phyloP scores from a whole-genome alignment of 2,797 vertebrate species.

The Platyrinchus mystaceus region DNA sequence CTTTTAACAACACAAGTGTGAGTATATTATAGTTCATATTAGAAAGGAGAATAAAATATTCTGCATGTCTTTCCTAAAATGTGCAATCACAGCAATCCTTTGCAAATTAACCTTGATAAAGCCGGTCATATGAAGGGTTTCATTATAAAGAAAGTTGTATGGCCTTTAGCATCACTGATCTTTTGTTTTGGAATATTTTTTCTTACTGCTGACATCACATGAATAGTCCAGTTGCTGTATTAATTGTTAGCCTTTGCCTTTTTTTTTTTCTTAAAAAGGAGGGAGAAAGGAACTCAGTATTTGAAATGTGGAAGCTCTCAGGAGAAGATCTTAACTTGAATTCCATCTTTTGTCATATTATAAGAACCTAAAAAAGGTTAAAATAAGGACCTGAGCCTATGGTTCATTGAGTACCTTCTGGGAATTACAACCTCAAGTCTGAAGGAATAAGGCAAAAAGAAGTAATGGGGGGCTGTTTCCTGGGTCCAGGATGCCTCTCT shows the following conservation, averaged over 20 bases:
- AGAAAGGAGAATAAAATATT: slow-evolving; percentile 24
- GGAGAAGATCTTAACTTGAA: not conserved
- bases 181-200: not conserved
- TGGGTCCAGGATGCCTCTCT: not conserved
- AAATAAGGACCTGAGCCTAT: not conserved
- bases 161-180: not conserved
- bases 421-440: not conserved
- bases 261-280: not conserved
- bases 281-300: not conserved
- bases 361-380: not conserved
- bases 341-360: not conserved
- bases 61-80: not conserved
- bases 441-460: not conserved
- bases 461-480: not conserved
- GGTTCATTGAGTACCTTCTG: not conserved
- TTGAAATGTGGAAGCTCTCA: not conserved
- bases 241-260: not conserved
- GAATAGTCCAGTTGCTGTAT: not conserved
- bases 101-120: not conserved
- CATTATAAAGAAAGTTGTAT: not conserved
- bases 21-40: not conserved
- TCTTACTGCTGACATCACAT: not conserved
- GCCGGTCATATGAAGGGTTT: not conserved
- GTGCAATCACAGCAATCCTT: not conserved
- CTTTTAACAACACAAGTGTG: not conserved